Conservation (phyloP, 2,797 vertebrate genomes). For the Eurystomus glaucurus region DNA sequence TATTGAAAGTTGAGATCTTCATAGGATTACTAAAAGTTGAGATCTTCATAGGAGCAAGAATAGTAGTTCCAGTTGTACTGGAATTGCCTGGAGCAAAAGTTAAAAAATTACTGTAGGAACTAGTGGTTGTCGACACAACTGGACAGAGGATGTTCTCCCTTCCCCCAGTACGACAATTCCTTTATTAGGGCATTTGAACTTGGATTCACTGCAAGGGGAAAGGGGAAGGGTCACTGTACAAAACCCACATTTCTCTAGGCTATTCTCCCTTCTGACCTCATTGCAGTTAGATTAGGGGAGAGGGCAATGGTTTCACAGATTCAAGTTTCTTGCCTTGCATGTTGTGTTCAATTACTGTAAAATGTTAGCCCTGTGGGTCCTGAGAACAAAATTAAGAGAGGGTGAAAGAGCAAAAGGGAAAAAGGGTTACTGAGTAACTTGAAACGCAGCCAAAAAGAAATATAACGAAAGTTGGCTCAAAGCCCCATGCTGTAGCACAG, state of each 20-base stretch:
- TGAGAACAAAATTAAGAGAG: slow-evolving; percentile 63
- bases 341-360: slow-evolving; percentile 36
- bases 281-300: neutral
- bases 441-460: slow-evolving; percentile 54
- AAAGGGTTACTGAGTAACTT: slow-evolving; percentile 20
- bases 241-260: slow-evolving; percentile 6
- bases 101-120: neutral
- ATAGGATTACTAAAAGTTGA: neutral
- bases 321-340: slow-evolving; percentile 8
- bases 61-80: neutral
- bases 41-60: neutral
- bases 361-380: slow-evolving; percentile 46
- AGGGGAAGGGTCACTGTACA: neutral
- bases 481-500: neutral
- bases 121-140: neutral
- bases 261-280: slow-evolving; percentile 37
- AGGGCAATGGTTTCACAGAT: slow-evolving; percentile 46
- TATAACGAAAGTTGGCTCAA: slow-evolving; percentile 55
- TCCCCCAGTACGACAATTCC: neutral
- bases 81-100: neutral
- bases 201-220: neutral
- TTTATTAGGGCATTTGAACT: slow-evolving; percentile 26
- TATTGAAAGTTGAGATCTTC: neutral
- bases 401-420: slow-evolving; percentile 32
- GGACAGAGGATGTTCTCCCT: neutral